phyloP scores from a whole-genome alignment of 2,113 vertebrate genomes.

The Erinaceus europaeus region DNA sequence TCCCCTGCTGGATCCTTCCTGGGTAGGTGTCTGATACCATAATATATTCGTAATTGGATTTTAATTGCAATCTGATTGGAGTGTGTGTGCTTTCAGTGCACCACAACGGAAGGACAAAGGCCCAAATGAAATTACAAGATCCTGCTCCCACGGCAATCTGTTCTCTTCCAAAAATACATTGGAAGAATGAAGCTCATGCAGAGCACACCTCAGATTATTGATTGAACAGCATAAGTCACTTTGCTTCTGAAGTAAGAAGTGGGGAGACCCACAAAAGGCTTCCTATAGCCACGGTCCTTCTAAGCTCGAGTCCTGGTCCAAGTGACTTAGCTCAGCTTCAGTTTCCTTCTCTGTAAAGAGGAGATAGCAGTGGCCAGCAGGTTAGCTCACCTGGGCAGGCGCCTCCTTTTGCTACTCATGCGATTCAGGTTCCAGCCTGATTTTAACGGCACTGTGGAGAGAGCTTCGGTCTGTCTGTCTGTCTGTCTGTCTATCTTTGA shows the following conservation, averaged over 20 bases:
- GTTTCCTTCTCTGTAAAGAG: neutral
- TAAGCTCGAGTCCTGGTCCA: neutral
- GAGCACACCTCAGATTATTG: conserved; percentile 55
- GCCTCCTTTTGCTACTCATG: too few species aligned
- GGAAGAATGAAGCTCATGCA: conserved; percentile 47
- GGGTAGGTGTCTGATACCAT: conserved; percentile 55
- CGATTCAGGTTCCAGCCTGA: too few species aligned
- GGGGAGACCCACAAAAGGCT: fast-evolving
- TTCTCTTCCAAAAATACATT: conserved; percentile 62
- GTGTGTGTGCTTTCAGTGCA: conserved; percentile 52
- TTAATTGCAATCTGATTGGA: conserved; percentile 66
- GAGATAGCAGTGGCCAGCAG: neutral
- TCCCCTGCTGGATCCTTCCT: conserved; percentile 39
- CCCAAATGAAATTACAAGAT: conserved; percentile 47
- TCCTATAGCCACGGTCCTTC: too few species aligned
- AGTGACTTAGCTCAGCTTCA: neutral
- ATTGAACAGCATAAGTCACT: conserved; percentile 13
- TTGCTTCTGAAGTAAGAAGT: neutral
- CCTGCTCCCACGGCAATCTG: conserved; percentile 19
- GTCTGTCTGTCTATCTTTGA: too few species aligned
- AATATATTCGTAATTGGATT: conserved; percentile 73
- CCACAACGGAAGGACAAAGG: conserved; percentile 42
- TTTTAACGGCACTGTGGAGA: too few species aligned
- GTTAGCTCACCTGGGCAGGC: too few species aligned
- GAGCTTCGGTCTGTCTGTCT: too few species aligned